Percentiles rank a stretch among this genome's conserved stretches.
Conservation (phyloP, 92 coral and sea anemone genomes). For the Micromussa lordhowensis region DNA sequence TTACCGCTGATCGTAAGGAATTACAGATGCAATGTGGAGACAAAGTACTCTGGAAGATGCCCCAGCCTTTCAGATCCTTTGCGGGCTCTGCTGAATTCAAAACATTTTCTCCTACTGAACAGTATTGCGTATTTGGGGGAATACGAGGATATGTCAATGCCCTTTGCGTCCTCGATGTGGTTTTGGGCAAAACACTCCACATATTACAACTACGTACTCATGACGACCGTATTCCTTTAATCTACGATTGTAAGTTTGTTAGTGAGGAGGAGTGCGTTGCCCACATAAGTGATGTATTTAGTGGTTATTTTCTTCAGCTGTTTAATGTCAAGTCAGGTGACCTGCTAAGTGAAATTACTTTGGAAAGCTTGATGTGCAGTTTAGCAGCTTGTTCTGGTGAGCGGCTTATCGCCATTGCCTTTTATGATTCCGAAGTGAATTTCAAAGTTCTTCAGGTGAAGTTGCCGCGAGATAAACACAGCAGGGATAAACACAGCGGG, state of each 20-base stretch:
- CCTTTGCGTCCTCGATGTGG: constrained; percentile 7
- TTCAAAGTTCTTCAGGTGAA: not conserved
- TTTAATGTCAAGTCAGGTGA: constrained; percentile 14
- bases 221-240: too few relatives aligned
- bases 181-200: not conserved
- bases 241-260: not conserved
- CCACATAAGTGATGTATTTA: too few relatives aligned
- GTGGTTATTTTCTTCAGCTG: not conserved
- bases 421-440: not conserved
- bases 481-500: too few relatives aligned
- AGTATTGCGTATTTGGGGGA: not conserved
- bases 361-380: not conserved
- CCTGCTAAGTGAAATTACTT: not conserved
- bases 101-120: constrained; percentile 12
- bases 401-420: not conserved
- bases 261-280: constrained; percentile 19
- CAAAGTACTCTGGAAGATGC: not conserved
- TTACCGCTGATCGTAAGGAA: not conserved
- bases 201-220: not conserved
- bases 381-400: not conserved
- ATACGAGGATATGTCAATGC: not conserved
- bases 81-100: not conserved
- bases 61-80: not conserved
- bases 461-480: not conserved
- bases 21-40: not conserved